Evolutionary conservation across 2,888 invertebrate genomes (phyloP).

Genomic region (Tiliacea citrago): DNA sequence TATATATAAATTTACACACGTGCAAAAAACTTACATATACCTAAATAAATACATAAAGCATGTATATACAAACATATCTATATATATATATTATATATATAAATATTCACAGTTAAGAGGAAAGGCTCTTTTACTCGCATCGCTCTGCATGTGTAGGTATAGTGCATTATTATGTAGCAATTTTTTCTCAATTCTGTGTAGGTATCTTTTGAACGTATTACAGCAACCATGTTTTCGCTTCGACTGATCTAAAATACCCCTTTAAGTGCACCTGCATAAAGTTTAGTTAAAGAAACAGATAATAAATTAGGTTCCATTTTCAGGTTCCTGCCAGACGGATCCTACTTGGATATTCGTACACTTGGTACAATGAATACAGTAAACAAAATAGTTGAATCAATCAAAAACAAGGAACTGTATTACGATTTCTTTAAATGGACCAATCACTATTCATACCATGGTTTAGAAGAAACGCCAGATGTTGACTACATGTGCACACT

Average conservation of each 20-base stretch:
- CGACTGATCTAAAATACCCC: background rate
- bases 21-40: too few species aligned
- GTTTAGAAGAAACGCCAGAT: slow-evolving; percentile 50
- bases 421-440: slow-evolving; percentile 71
- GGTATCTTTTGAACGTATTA: background rate
- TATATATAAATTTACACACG: too few species aligned
- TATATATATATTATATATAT: too few species aligned
- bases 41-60: too few species aligned
- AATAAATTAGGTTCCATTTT: slow-evolving; percentile 3
- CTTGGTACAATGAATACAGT: slow-evolving; percentile 40
- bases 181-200: background rate
- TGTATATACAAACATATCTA: too few species aligned
- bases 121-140: too few species aligned
- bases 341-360: slow-evolving; percentile 60
- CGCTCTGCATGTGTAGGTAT: too few species aligned
- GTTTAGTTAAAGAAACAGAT: background rate
- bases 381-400: slow-evolving; percentile 61
- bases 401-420: slow-evolving; percentile 62
- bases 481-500: slow-evolving; percentile 62
- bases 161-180: background rate
- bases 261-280: background rate
- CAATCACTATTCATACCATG: slow-evolving; percentile 70
- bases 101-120: too few species aligned
- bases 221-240: background rate
- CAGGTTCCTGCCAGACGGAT: slow-evolving; percentile 70